Conservation (phyloP, 1,140 invertebrate genomes). For the Reticulitermes speratus region DNA sequence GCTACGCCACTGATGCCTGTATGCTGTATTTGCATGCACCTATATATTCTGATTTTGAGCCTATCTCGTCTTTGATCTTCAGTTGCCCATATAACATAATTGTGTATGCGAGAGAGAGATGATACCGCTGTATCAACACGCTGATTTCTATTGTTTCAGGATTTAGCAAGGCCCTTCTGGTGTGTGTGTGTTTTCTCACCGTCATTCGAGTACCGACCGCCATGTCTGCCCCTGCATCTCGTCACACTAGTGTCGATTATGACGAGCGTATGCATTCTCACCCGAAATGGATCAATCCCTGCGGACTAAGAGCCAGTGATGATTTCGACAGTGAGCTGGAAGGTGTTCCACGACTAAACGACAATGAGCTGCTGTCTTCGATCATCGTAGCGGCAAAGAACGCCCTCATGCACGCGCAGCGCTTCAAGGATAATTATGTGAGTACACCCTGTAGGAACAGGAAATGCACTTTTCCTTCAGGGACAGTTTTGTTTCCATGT, state of each 20-base stretch:
- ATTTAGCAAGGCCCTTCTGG: conserved; percentile 32
- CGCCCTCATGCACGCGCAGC: conserved; percentile 49
- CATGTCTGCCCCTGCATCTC: conserved; percentile 34
- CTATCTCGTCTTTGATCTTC: too few species aligned
- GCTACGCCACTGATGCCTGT: too few species aligned
- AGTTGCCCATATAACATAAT: too few species aligned
- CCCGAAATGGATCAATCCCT: conserved; percentile 56
- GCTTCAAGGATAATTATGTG: conserved; percentile 53
- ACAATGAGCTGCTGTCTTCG: conserved; percentile 45
- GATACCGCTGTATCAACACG: too few species aligned
- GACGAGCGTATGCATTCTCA: background rate
- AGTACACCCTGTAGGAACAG: conserved; percentile 43
- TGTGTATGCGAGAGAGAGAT: too few species aligned
- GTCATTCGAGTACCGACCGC: conserved; percentile 34
- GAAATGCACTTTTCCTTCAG: background rate
- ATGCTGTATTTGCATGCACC: too few species aligned
- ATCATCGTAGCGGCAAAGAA: conserved; percentile 51
- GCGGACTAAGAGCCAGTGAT: conserved; percentile 47
- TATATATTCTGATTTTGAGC: too few species aligned
- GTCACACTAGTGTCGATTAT: background rate
- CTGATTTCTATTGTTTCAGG: conserved; percentile 23
- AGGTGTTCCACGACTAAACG: conserved; percentile 23
- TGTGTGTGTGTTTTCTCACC: conserved; percentile 35
- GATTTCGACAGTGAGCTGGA: conserved; percentile 41
- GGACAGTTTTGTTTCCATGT: too few species aligned